These are phyloP conservation scores for Muricea muricata DNA, from an alignment of 92 coral and sea anemone genomes.

Conservation along the genomic window DNA sequence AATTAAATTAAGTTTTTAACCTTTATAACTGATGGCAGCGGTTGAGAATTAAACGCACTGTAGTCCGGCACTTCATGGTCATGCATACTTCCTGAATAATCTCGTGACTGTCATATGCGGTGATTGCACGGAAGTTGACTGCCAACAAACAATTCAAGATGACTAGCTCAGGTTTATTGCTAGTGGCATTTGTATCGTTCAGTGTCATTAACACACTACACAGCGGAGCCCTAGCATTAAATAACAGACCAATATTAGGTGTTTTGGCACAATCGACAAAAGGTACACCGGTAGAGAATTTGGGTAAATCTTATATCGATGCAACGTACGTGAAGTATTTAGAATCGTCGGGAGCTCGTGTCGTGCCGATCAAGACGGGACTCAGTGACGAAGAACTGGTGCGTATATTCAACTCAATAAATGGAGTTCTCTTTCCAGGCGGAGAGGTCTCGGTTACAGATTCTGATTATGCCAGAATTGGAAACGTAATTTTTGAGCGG, in stretches of 20 bases:
- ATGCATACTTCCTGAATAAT: neutral
- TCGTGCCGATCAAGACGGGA: slow-evolving; percentile 67
- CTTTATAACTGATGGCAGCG: no score
- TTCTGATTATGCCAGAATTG: slow-evolving; percentile 77
- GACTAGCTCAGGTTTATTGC: neutral
- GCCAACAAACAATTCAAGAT: neutral
- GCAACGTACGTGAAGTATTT: slow-evolving; percentile 63
- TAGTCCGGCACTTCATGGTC: no score
- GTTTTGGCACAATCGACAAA: slow-evolving; percentile 9
- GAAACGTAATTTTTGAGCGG: slow-evolving; percentile 71
- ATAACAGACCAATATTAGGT: slow-evolving; percentile 3
- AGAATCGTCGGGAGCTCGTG: slow-evolving; percentile 64
- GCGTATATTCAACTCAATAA: slow-evolving; percentile 74
- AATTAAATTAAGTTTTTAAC: no score
- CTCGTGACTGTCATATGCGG: no score
- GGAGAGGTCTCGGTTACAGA: slow-evolving; percentile 76
- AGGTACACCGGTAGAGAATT: slow-evolving; percentile 30
- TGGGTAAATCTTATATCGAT: slow-evolving; percentile 58
- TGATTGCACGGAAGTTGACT: no score
- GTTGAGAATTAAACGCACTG: neutral
- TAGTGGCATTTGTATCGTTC: neutral
- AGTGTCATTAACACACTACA: neutral
- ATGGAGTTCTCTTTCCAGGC: slow-evolving; percentile 96
- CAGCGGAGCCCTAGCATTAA: neutral
- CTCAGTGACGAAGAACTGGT: slow-evolving; percentile 71